phyloP scores from a whole-genome alignment of 2,888 invertebrate genomes.

The Philopedon plagiatum region DNA sequence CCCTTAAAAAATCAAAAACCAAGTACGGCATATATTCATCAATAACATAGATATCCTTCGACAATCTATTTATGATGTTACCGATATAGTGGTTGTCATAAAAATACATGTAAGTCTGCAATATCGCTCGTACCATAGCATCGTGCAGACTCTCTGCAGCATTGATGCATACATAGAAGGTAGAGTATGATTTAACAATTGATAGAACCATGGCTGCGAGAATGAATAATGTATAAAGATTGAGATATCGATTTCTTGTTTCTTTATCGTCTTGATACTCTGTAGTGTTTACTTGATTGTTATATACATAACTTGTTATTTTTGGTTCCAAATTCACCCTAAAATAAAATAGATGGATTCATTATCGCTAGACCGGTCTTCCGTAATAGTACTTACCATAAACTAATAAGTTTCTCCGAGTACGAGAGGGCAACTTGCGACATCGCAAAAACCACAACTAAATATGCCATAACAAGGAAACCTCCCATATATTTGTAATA shows the following conservation, averaged over 20 bases:
- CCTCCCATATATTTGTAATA: slow-evolving; percentile 61
- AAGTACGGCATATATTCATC: slow-evolving; percentile 69
- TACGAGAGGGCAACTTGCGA: slow-evolving; percentile 56
- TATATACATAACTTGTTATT: slow-evolving; percentile 37
- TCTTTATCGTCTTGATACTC: slow-evolving; percentile 39
- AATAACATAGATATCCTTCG: slow-evolving; percentile 78
- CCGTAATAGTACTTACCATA: slow-evolving; percentile 56
- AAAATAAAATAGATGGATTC: slow-evolving; percentile 33
- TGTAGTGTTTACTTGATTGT: slow-evolving; percentile 50
- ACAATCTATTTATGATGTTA: slow-evolving; percentile 73
- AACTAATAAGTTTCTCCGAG: slow-evolving; percentile 58
- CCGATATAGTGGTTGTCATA: slow-evolving; percentile 64
- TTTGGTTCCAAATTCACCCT: slow-evolving; percentile 56
- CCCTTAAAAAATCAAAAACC: slow-evolving; percentile 54
- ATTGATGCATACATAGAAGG: slow-evolving; percentile 52
- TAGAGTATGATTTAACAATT: slow-evolving; percentile 48
- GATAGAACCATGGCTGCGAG: slow-evolving; percentile 41
- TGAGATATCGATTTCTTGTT: slow-evolving; percentile 44
- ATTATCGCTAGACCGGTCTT: too few species aligned
- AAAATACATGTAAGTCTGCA: slow-evolving; percentile 71
- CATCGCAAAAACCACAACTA: slow-evolving; percentile 54
- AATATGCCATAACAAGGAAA: slow-evolving; percentile 52
- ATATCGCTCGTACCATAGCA: slow-evolving; percentile 72
- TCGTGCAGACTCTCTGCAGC: slow-evolving; percentile 70
- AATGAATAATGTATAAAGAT: slow-evolving; percentile 50